phyloP scores from a whole-genome alignment of 2,888 invertebrate species.

The Drosophila tanythrix region DNA sequence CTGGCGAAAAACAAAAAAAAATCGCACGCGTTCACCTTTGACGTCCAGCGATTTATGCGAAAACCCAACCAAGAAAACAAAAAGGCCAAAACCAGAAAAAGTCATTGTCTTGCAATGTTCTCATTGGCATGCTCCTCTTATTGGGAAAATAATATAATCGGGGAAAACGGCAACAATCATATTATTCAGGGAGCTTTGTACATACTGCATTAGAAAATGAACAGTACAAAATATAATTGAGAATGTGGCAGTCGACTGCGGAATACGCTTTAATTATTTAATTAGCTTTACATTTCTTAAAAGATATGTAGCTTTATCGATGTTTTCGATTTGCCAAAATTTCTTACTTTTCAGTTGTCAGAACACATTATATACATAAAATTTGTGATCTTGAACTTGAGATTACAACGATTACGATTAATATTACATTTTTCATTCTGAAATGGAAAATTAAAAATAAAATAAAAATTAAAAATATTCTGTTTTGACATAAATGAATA shows the following conservation, averaged over 20 bases:
- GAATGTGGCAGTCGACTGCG: neutral
- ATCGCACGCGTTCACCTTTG: constrained; percentile 59
- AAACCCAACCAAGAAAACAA: neutral
- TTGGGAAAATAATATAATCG: constrained; percentile 1
- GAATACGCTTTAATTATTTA: neutral
- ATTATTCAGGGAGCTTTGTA: neutral
- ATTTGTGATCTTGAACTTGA: too few species aligned
- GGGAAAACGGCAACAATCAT: neutral
- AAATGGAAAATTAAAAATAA: too few species aligned
- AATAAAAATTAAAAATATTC: too few species aligned
- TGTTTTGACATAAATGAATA: neutral
- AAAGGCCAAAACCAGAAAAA: neutral
- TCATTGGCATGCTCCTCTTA: constrained; percentile 4
- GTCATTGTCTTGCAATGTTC: constrained; percentile 32
- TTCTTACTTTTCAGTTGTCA: neutral
- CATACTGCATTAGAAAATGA: neutral
- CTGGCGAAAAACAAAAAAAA: constrained; percentile 39
- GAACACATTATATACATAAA: neutral
- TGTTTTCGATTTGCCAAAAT: neutral
- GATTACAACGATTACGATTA: too few species aligned
- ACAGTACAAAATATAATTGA: neutral
- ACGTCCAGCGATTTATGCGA: constrained; percentile 56
- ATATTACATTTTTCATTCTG: too few species aligned
- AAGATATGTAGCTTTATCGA: neutral
- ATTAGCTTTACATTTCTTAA: neutral